Evolutionary conservation across 2,113 vertebrate species (phyloP), one percentile per base, ranked within the genome.

Genomic region (Grammomys dolichurus): DNA sequence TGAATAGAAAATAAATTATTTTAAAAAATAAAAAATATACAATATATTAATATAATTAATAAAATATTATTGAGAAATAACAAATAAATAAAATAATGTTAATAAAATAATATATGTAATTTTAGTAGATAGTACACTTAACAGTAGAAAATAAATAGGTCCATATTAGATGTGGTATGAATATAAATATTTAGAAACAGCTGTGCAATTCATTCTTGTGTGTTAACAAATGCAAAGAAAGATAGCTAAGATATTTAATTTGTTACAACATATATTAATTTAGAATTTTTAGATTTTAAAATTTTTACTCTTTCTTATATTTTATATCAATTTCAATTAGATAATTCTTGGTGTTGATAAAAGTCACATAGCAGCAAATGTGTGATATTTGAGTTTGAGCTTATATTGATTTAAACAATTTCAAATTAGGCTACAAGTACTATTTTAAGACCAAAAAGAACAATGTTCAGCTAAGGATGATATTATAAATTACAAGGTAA

Each of bases 241-340:
- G 5, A 93, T 4, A 91, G 16, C 0, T 73, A 58, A 86, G 87
- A 19, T 19, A 14, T 58, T 81, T 82, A 43, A 73, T 94, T 26
- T 72, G 8, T 46, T 93, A 20, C 88, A 88, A 91, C 51, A 51
- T 4, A 80, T 0, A 56, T 22, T 88, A 43, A 65, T 89, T 90
- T 81, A n/a, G 89, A 1, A 58, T 95, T 89, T 94, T 80, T 89
- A 80, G 63, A 46, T 93, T 13, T 87, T 19, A 56, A 65, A 89
- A 90, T 65, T 81, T 81, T 43, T 17, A 75, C 54, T 58, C 0
- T 78, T 12, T 93, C 20, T 94, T 92, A 93, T 75, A 86, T 63
- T 60, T 69, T 84, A 65, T 33, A 89, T 48, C 19, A 89, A 20
- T 1, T 87, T 87, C 69, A 73, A 43, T 93, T 72, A 87, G 19